These are phyloP conservation scores for Neoseiulus cucumeris DNA, from an alignment of 1,140 invertebrate species.

Conservation along the genomic window DNA sequence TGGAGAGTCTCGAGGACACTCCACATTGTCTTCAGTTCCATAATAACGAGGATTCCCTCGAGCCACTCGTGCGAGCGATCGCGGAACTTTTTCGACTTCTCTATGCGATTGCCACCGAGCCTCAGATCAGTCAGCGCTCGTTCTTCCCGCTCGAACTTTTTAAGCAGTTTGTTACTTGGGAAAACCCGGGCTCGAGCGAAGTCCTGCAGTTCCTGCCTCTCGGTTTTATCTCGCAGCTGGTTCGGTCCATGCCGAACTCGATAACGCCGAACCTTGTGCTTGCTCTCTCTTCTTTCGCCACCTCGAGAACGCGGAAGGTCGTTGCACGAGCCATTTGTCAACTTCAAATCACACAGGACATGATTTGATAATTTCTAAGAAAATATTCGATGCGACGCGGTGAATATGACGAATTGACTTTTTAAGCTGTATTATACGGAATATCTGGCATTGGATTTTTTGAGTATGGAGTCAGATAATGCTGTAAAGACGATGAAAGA, in stretches of 20 bases:
- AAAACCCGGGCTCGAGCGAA: conserved; percentile 40
- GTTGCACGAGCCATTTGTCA: conserved; percentile 27
- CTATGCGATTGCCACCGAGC: conserved; percentile 46
- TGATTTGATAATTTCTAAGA: background rate
- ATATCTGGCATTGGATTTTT: too few species aligned
- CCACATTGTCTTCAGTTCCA: conserved; percentile 17
- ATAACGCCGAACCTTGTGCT: conserved; percentile 26
- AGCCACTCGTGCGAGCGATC: conserved; percentile 27
- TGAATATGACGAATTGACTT: too few species aligned
- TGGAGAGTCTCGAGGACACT: conserved; percentile 19
- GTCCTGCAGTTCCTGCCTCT: conserved; percentile 60
- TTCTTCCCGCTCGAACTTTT: conserved; percentile 66
- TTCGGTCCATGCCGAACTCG: conserved; percentile 25
- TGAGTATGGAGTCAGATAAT: too few species aligned
- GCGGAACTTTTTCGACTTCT: conserved; percentile 47
- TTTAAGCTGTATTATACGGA: too few species aligned
- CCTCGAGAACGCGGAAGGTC: conserved; percentile 24
- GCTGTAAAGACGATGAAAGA: too few species aligned
- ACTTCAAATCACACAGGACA: conserved; percentile 13
- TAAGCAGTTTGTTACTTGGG: conserved; percentile 54
- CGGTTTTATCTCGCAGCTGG: conserved; percentile 25
- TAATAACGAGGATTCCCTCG: conserved; percentile 18
- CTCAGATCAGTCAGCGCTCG: conserved; percentile 56
- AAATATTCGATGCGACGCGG: too few species aligned
- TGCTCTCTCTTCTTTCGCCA: conserved; percentile 26